These are phyloP conservation scores for Ptyas mucosa DNA, from an alignment of 2,113 vertebrate species.

Conservation along the genomic window DNA sequence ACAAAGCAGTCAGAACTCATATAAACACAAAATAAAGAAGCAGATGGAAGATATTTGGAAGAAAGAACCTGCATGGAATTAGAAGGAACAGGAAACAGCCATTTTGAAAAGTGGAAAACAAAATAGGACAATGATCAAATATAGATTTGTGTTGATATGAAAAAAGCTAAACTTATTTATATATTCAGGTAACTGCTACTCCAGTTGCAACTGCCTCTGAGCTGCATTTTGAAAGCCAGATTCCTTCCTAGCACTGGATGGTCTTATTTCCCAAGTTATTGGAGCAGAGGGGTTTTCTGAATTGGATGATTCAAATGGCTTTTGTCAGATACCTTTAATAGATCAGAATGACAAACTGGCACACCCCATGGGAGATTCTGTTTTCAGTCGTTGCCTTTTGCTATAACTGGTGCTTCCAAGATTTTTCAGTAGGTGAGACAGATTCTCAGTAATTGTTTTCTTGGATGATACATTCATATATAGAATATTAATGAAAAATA, in stretches of 20 bases:
- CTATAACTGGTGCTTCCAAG: not conserved
- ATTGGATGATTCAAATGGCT: not conserved
- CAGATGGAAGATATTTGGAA: not conserved
- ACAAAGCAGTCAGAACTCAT: not conserved
- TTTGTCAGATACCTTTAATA: not conserved
- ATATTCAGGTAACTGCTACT: not conserved
- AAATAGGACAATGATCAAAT: not conserved
- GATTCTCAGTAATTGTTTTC: not conserved
- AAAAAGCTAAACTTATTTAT: not conserved
- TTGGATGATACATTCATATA: not conserved
- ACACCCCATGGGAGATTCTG: not conserved
- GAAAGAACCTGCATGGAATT: not conserved
- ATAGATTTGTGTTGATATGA: not conserved
- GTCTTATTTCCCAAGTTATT: not conserved
- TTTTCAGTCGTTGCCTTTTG: not conserved
- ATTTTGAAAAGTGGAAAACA: not conserved
- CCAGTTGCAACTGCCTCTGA: not conserved
- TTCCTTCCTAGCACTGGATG: not conserved
- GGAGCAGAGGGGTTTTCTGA: not conserved
- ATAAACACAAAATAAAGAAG: not conserved
- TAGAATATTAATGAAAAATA: not conserved
- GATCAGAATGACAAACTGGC: not conserved
- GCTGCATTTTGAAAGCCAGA: not conserved
- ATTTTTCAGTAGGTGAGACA: not conserved
- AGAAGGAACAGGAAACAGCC: not conserved